Percentiles rank a stretch among this genome's conserved stretches.
phyloP scores from a whole-genome alignment of 2,888 invertebrate species.

The Ormyrus thymus region DNA sequence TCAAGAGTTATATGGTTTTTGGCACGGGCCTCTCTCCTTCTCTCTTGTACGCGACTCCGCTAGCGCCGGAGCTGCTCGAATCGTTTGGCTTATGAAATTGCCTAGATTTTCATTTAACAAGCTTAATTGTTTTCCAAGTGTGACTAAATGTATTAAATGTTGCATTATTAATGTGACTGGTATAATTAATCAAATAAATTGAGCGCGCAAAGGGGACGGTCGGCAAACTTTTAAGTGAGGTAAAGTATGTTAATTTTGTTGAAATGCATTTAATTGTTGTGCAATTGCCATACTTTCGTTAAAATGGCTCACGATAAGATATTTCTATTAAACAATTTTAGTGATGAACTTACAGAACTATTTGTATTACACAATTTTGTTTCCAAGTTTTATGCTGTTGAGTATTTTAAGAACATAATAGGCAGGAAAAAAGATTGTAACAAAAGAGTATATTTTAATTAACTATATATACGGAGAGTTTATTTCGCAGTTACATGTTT shows the following conservation, averaged over 20 bases:
- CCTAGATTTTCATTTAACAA: background rate
- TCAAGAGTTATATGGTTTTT: slow-evolving; percentile 32
- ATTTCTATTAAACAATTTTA: no score
- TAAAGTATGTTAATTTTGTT: no score
- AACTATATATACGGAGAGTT: background rate
- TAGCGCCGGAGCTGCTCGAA: background rate
- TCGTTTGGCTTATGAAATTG: slow-evolving; percentile 33
- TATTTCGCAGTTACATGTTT: slow-evolving; percentile 6
- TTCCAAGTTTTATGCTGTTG: no score
- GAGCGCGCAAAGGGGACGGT: background rate
- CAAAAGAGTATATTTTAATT: no score
- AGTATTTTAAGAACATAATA: no score
- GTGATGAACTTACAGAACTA: no score
- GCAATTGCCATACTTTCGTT: no score
- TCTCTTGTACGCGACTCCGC: background rate
- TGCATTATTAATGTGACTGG: background rate
- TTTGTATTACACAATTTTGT: no score
- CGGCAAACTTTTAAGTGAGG: no score
- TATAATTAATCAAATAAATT: slow-evolving; percentile 7
- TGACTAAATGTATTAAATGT: slow-evolving; percentile 14
- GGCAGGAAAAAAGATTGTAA: no score
- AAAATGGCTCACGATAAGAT: no score
- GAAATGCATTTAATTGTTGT: no score
- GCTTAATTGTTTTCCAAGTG: slow-evolving; percentile 34
- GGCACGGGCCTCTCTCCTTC: slow-evolving; percentile 15